Conservation (phyloP, 2,888 invertebrate genomes). For the Pycnomerus fuliginosus region DNA sequence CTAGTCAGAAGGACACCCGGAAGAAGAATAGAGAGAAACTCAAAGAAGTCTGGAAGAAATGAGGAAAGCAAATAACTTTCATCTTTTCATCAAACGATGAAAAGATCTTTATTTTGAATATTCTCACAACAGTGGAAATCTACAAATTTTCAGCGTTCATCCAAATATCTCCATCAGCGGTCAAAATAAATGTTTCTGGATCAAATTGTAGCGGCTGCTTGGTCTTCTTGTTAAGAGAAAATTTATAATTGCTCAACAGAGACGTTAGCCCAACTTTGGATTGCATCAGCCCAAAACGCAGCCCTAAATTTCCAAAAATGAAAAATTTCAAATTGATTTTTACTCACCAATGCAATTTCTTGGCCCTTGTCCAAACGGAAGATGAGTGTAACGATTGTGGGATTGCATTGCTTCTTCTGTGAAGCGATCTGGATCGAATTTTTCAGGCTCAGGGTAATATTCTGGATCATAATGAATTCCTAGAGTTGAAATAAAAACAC, state of each 20-base stretch:
- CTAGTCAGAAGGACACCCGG: too few relatives aligned
- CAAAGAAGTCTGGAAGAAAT: too few relatives aligned
- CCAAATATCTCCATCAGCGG: slow-evolving; percentile 29
- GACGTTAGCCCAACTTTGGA: slow-evolving; percentile 37
- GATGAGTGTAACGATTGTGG: too few relatives aligned
- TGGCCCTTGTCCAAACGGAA: slow-evolving; percentile 30
- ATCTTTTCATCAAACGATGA: too few relatives aligned
- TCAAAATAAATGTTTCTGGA: slow-evolving; percentile 17
- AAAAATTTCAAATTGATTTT: slow-evolving; percentile 2
- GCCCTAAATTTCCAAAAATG: slow-evolving; percentile 27
- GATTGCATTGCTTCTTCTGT: too few relatives aligned
- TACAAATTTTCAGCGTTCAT: too few relatives aligned
- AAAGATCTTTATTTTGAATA: too few relatives aligned
- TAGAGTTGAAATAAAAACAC: slow-evolving; percentile 34
- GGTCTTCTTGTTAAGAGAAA: slow-evolving; percentile 33
- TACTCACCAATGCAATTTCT: slow-evolving; percentile 35
- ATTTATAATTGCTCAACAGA: slow-evolving; percentile 32
- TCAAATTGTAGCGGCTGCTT: slow-evolving; percentile 29
- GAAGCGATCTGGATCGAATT: slow-evolving; percentile 29
- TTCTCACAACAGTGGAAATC: too few relatives aligned
- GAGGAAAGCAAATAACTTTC: too few relatives aligned
- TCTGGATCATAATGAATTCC: slow-evolving; percentile 44
- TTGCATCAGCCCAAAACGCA: slow-evolving; percentile 41
- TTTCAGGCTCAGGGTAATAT: slow-evolving; percentile 39
- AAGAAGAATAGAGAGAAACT: too few relatives aligned